Conservation (phyloP, 2,888 invertebrate genomes). For the Congeria kusceri region DNA sequence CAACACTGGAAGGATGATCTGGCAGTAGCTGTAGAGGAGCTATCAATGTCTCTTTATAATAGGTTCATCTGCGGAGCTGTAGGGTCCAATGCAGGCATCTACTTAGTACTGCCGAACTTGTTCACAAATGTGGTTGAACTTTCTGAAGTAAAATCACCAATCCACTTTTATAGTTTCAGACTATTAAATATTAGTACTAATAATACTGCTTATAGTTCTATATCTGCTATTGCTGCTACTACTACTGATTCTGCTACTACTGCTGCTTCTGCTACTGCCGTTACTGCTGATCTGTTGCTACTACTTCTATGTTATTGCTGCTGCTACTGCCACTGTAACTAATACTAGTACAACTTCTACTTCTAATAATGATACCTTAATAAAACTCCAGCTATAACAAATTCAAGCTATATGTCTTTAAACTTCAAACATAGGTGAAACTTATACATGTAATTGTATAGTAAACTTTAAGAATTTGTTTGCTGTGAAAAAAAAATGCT, state of each 20-base stretch:
- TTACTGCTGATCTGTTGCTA: too few relatives aligned
- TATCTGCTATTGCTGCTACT: not conserved
- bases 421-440: not conserved
- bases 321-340: too few relatives aligned
- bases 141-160: slow-evolving; percentile 62
- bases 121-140: slow-evolving; percentile 82
- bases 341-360: too few relatives aligned
- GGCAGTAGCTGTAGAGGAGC: too few relatives aligned
- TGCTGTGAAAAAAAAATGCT: not conserved
- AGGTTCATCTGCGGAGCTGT: too few relatives aligned
- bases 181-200: not conserved
- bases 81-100: too few relatives aligned
- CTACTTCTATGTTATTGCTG: too few relatives aligned
- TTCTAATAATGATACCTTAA: too few relatives aligned
- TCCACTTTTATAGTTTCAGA: not conserved
- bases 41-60: too few relatives aligned
- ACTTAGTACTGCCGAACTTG: slow-evolving; percentile 68
- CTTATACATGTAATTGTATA: not conserved
- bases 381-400: too few relatives aligned
- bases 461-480: not conserved
- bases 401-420: not conserved
- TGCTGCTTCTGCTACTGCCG: too few relatives aligned
- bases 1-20: too few relatives aligned
- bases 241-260: not conserved
- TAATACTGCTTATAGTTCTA: not conserved